Conservation (phyloP, 2,797 vertebrate species). For the Melanotaenia nigrans region DNA sequence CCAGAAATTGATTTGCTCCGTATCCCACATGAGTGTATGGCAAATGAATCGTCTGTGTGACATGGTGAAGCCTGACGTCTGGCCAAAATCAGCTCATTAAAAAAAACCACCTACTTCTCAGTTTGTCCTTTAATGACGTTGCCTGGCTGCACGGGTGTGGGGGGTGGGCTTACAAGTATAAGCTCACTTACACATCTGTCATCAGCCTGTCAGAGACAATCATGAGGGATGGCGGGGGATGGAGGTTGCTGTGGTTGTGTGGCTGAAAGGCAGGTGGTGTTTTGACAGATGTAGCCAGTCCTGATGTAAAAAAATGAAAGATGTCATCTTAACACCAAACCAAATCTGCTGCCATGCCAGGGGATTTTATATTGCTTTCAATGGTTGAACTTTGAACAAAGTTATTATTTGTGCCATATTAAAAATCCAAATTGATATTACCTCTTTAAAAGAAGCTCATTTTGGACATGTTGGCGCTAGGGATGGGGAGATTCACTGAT, state of each 20-base stretch:
- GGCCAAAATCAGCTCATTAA: constrained; percentile 33
- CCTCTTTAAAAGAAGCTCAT: too few species aligned
- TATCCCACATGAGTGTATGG: constrained; percentile 5
- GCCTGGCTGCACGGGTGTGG: constrained; percentile 14
- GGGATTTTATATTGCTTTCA: background rate
- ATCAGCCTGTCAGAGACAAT: constrained; percentile 46
- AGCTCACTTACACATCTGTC: constrained; percentile 40
- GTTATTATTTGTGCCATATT: too few species aligned
- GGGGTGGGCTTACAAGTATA: background rate
- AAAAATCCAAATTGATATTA: too few species aligned
- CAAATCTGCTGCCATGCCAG: background rate
- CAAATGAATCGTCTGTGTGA: constrained; percentile 47
- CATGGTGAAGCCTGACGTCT: background rate
- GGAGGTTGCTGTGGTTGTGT: constrained; percentile 5
- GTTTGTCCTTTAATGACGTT: background rate
- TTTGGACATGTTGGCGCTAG: too few species aligned
- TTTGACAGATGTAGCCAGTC: constrained; percentile 43
- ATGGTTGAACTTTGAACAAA: too few species aligned
- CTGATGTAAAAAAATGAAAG: constrained; percentile 23
- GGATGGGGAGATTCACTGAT: too few species aligned
- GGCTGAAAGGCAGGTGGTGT: constrained; percentile 35
- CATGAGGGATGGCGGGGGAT: constrained; percentile 3
- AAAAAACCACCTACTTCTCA: constrained; percentile 4
- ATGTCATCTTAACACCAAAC: constrained; percentile 12
- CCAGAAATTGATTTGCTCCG: constrained; percentile 58